Conservation (phyloP, 2,888 invertebrate genomes). For the Drosophila limbata region DNA sequence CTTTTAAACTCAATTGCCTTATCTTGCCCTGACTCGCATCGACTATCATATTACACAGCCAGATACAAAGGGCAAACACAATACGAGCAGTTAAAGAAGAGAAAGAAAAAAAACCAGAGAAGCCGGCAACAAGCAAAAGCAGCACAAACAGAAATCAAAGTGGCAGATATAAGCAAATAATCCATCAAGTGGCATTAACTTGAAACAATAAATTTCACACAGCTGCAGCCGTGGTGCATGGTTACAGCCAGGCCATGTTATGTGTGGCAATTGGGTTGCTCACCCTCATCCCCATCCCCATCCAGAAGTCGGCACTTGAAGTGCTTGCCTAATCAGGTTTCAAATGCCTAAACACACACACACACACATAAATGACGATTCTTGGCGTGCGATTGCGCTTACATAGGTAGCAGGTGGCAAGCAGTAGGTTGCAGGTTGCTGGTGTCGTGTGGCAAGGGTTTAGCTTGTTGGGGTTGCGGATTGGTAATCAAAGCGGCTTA, state of each 20-base stretch:
- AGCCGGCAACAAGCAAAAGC: background rate
- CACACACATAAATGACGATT: conserved; percentile 21
- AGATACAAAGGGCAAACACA: conserved; percentile 17
- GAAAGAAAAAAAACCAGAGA: conserved; percentile 1
- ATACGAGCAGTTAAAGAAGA: conserved; percentile 1
- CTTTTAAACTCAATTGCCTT: conserved; percentile 53
- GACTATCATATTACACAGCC: conserved; percentile 53
- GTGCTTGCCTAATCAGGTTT: conserved; percentile 80
- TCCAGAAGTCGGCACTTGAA: conserved; percentile 64
- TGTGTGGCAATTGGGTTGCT: conserved; percentile 53
- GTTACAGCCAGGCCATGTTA: conserved; percentile 14
- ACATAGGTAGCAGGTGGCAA: conserved; percentile 9
- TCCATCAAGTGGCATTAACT: conserved; percentile 83
- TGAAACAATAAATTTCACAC: conserved; percentile 81
- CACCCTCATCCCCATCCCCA: conserved; percentile 18
- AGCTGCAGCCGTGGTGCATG: conserved; percentile 36
- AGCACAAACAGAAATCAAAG: conserved; percentile 54
- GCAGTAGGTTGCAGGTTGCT: conserved; percentile 5
- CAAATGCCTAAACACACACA: conserved; percentile 65
- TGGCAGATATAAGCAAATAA: conserved; percentile 73
- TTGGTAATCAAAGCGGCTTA: conserved; percentile 67
- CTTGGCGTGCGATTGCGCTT: conserved; percentile 28
- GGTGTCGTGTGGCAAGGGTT: conserved; percentile 3
- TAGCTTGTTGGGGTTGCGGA: conserved; percentile 34
- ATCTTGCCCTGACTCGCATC: conserved; percentile 16